Base-by-base conservation (phyloP, 2,888 invertebrate species). In the Pherbina coryleti region DNA sequence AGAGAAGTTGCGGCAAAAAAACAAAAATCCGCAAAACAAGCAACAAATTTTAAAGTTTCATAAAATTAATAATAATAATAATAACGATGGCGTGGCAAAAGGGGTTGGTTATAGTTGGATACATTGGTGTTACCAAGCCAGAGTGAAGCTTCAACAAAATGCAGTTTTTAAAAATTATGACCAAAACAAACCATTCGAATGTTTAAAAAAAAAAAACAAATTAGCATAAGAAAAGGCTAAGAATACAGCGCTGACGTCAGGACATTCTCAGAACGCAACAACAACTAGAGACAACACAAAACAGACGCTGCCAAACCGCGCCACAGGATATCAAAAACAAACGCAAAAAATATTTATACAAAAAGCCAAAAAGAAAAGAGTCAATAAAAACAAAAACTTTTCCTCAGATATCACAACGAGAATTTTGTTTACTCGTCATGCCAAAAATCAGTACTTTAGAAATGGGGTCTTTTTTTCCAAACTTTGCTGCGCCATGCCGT, bases 141-240 rank as follows among this genome's bases (percentile, higher is more conserved):
- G 55, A 55, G n/a, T 7, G 19, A 5, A 19, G 55, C 9, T 19
- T 22, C 17, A 55, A 5, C 19, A 2, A 55, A 19, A 55, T 55
- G 19, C 11, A 44, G 1, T 71, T 66, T 64, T 74, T 73, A 57
- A 64, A 81, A 81, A 75, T 79, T 73, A 81, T 76, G 80, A 80
- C 79, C 70, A 81, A 84, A 84, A 82, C 79, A 84, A 84, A 83
- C 79, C 79, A 67, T 83, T 82, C 67, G 76, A 80, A 74, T 14
- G 37, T 19, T 14, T 7, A 14, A 44, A 44, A 44, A 44, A 44
- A 44, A 11, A 2, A 11, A 11, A 44, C 11, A 44, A 44, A 11
- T 44, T 44, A 11, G 3, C 44, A 44, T 44, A 44, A 44, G 44
- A 44, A 44, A 44, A 44, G 44, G 14, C 44, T 11, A 11, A 44